Evolutionary conservation across 2,888 invertebrate genomes (phyloP).

Genomic region (Drosophila falleni): DNA sequence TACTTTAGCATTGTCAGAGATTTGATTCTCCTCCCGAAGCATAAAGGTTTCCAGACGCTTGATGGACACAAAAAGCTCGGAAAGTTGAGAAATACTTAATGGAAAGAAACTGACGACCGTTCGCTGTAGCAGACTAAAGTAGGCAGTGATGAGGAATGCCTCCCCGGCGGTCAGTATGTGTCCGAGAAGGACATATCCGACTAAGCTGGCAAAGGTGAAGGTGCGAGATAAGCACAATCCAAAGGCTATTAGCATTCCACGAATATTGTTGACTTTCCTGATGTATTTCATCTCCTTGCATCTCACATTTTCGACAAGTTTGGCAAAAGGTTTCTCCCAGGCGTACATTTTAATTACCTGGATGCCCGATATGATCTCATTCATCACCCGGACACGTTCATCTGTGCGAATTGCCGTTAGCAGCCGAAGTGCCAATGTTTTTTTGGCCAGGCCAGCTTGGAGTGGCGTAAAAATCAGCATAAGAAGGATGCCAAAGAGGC

Average conservation of each 20-base stretch:
- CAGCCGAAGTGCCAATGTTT: slow-evolving; percentile 87
- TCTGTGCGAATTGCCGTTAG: slow-evolving; percentile 95
- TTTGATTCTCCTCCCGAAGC: slow-evolving; percentile 86
- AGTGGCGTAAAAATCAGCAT: slow-evolving; percentile 89
- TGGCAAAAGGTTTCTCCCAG: slow-evolving; percentile 95
- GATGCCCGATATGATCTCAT: slow-evolving; percentile 94
- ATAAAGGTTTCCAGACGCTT: slow-evolving; percentile 87
- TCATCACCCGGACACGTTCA: slow-evolving; percentile 95
- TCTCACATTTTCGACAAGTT: slow-evolving; percentile 89
- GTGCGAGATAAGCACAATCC: slow-evolving; percentile 95
- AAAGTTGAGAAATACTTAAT: slow-evolving; percentile 88
- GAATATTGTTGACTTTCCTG: slow-evolving; percentile 90
- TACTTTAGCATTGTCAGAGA: not conserved
- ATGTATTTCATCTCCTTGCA: slow-evolving; percentile 88
- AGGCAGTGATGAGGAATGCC: slow-evolving; percentile 95
- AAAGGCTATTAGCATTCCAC: slow-evolving; percentile 91
- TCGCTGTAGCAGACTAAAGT: slow-evolving; percentile 93
- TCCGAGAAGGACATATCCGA: slow-evolving; percentile 90
- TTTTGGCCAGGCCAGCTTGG: slow-evolving; percentile 92
- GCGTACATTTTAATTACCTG: slow-evolving; percentile 98
- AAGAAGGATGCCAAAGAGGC: slow-evolving; percentile 87
- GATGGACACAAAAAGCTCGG: slow-evolving; percentile 88
- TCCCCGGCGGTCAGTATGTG: slow-evolving; percentile 91
- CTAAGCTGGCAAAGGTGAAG: slow-evolving; percentile 93
- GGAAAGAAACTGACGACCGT: slow-evolving; percentile 95